phyloP scores from a whole-genome alignment of 2,888 invertebrate genomes.

The Megalurothrips usitatus region DNA sequence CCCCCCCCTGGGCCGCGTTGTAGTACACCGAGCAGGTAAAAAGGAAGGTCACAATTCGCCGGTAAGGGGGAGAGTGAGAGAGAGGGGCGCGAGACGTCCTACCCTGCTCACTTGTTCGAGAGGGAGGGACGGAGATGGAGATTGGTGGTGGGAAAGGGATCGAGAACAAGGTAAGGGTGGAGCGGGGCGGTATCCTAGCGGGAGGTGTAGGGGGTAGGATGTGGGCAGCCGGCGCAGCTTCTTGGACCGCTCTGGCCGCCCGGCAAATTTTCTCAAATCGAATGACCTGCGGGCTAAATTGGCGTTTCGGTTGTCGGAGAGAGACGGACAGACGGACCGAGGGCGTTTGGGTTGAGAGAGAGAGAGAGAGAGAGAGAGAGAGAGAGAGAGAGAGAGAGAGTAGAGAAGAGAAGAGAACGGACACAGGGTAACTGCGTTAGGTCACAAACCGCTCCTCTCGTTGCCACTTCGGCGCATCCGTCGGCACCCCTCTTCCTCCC shows the following conservation, averaged over 20 bases:
- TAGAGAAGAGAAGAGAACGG: not conserved
- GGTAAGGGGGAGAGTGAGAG: no score
- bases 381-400: not conserved
- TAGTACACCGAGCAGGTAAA: no score
- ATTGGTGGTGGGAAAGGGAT: no score
- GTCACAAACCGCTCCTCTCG: slow-evolving; percentile 10
- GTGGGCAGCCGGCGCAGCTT: no score
- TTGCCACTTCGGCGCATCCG: no score
- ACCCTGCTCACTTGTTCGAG: not conserved
- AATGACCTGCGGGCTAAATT: slow-evolving; percentile 15
- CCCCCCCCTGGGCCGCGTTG: not conserved
- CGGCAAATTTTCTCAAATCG: slow-evolving; percentile 15
- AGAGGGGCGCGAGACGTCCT: not conserved
- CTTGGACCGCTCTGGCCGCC: not conserved
- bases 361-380: not conserved
- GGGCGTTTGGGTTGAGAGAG: not conserved
- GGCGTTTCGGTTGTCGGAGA: not conserved
- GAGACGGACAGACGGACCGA: not conserved
- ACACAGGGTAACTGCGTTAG: slow-evolving; percentile 12
- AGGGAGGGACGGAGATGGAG: no score
- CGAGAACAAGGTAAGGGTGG: no score
- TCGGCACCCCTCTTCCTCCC: not conserved
- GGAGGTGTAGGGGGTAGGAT: no score
- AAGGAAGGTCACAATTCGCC: no score
- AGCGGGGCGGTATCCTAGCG: no score